Percentiles rank a stretch among this genome's conserved stretches.
phyloP scores from a whole-genome alignment of 2,797 vertebrate genomes.

The Etheostoma perlongum region DNA sequence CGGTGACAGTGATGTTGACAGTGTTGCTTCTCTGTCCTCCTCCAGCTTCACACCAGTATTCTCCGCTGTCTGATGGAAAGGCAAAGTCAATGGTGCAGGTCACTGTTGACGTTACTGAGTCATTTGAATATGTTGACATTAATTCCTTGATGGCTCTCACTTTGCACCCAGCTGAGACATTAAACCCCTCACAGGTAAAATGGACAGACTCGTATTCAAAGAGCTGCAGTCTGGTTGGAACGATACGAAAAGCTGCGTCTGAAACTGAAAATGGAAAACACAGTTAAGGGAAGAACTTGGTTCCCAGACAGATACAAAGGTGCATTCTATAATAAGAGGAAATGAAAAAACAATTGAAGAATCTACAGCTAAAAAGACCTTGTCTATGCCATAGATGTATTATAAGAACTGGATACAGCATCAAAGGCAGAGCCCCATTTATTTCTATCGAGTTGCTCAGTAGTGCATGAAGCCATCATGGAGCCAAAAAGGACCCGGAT shows the following conservation, averaged over 20 bases:
- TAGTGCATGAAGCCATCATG: no score
- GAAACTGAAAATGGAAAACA: background rate
- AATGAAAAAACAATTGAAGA: no score
- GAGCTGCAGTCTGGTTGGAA: constrained; percentile 20
- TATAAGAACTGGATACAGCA: no score
- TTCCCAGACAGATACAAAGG: background rate
- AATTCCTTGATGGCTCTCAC: background rate
- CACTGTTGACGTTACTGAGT: fast-evolving
- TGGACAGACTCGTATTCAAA: constrained; percentile 16
- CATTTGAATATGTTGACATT: fast-evolving
- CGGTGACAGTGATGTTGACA: constrained; percentile 25
- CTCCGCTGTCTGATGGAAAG: fast-evolving
- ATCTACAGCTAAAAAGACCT: no score
- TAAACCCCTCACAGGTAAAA: constrained; percentile 9
- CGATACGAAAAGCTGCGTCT: fast-evolving
- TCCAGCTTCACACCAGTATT: constrained; percentile 51
- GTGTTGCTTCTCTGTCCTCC: background rate
- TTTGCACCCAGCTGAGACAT: background rate
- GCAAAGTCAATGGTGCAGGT: background rate
- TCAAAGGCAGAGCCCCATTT: no score
- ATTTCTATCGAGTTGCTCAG: no score
- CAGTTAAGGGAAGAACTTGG: fast-evolving
- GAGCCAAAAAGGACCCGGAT: no score
- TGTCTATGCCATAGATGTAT: no score
- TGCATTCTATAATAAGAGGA: background rate